phyloP scores from a whole-genome alignment of 2,888 invertebrate genomes.

The Aphelenchoides bicaudatus region DNA sequence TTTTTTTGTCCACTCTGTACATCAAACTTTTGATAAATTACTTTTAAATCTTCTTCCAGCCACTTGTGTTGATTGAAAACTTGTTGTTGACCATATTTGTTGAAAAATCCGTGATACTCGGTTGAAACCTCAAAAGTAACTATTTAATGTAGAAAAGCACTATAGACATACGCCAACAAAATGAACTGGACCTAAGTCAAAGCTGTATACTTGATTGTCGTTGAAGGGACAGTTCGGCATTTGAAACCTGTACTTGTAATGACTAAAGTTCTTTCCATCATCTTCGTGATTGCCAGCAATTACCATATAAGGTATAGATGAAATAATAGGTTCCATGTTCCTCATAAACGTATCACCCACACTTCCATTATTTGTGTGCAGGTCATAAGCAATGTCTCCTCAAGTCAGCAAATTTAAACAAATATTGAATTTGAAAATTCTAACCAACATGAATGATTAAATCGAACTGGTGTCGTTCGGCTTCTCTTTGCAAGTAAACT shows the following conservation, averaged over 20 bases:
- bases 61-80: constrained; percentile 18
- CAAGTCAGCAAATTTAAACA: constrained; percentile 14
- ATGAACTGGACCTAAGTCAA: constrained; percentile 25
- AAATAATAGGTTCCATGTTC: constrained; percentile 82
- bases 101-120: constrained; percentile 21
- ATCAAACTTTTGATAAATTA: constrained; percentile 11
- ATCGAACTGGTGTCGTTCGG: constrained; percentile 68
- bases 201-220: constrained; percentile 33
- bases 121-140: constrained; percentile 23
- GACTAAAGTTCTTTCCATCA: constrained; percentile 79
- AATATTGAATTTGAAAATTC: not conserved
- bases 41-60: constrained; percentile 24
- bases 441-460: constrained; percentile 57
- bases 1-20: not conserved
- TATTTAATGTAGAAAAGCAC: constrained; percentile 21
- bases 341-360: constrained; percentile 90
- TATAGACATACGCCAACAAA: constrained; percentile 37
- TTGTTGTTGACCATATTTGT: constrained; percentile 19
- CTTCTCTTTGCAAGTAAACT: constrained; percentile 76
- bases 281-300: constrained; percentile 70
- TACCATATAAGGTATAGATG: constrained; percentile 74
- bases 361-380: constrained; percentile 73
- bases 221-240: constrained; percentile 72
- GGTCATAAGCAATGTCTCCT: constrained; percentile 91
- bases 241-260: constrained; percentile 82